phyloP scores from a whole-genome alignment of 2,888 invertebrate species.

The Leptothorax acervorum region DNA sequence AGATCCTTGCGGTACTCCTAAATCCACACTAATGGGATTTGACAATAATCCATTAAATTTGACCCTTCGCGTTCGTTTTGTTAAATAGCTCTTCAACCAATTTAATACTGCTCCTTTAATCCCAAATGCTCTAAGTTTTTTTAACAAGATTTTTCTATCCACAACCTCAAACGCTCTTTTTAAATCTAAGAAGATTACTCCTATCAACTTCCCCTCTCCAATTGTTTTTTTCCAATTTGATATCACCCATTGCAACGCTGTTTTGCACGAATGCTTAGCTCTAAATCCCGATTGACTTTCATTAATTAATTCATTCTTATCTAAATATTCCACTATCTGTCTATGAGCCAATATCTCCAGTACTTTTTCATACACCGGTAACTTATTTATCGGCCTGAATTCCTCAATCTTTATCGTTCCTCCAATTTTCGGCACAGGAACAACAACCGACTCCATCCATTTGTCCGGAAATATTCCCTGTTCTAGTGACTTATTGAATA shows the following conservation, averaged over 20 bases:
- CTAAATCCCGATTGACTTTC: neutral
- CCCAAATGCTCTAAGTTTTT: conserved; percentile 24
- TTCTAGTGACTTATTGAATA: neutral
- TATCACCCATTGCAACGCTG: conserved; percentile 50
- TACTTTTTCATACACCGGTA: neutral
- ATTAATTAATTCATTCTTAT: neutral
- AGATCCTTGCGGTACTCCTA: conserved; percentile 8
- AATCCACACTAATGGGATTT: neutral
- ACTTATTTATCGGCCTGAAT: neutral
- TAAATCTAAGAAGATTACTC: conserved; percentile 61
- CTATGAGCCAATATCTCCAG: neutral
- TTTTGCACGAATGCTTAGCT: conserved; percentile 58
- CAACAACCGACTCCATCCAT: neutral
- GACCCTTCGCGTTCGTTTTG: neutral
- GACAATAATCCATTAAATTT: conserved; percentile 24
- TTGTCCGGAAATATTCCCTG: neutral
- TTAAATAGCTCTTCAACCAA: conserved; percentile 11
- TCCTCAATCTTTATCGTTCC: neutral
- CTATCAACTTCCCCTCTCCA: conserved; percentile 45
- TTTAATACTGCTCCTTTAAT: neutral
- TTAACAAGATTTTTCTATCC: conserved; percentile 34
- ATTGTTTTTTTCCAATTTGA: conserved; percentile 52
- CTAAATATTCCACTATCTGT: neutral
- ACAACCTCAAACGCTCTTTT: conserved; percentile 61
- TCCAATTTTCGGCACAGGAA: neutral